Evolutionary conservation across 2,113 vertebrate genomes (phyloP), one percentile per base, ranked within the genome.

Genomic region (Neomonachus schauinslandi): DNA sequence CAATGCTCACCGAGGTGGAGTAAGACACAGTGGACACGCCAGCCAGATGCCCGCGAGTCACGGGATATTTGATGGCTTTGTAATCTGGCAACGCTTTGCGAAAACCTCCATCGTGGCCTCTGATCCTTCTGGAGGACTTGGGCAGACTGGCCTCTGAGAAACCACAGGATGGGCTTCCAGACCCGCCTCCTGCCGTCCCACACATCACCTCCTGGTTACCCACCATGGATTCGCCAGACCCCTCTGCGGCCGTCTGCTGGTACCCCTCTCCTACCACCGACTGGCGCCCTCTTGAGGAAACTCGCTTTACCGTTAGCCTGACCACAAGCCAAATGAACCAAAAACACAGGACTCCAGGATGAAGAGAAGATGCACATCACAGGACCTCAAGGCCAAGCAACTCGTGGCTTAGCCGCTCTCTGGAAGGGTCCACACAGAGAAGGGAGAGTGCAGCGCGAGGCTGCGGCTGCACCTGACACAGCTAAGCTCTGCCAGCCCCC

Each of bases 321-420:
- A 74, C 86, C 94, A 92, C 93, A 61, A 82, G 85, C 51, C 94
- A 46, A 53, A 74, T 3, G 16, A 92, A 85, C 49, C 39, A 28
- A 89, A 89, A 39, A 33, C 90, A 65, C 57, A 96, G 0, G 10
- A 51, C 49, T 57, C 76, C 36, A 57, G 63, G 31, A 71, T 79
- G 83, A 82, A 53, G 49, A 84, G n/a, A 18, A 57, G 46, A 39
- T 39, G 33, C 39, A 42, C 6, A 12, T 26, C 24, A 14, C 5
- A 51, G 24, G 49, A 59, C 42, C 57, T n/a, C 57, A 67, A 67
- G 46, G 42, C 80, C n/a, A 33, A 86, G 36, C 42, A 26, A 46
- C n/a, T 63, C 22, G 51, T 42, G 76, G 33, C 61, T 16, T 6
- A 51, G 93, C 90, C 21, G 0, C 39, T 24, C 63, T 55, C 93